Base-by-base conservation (phyloP, 2,888 invertebrate species). In the Noctua janthe region DNA sequence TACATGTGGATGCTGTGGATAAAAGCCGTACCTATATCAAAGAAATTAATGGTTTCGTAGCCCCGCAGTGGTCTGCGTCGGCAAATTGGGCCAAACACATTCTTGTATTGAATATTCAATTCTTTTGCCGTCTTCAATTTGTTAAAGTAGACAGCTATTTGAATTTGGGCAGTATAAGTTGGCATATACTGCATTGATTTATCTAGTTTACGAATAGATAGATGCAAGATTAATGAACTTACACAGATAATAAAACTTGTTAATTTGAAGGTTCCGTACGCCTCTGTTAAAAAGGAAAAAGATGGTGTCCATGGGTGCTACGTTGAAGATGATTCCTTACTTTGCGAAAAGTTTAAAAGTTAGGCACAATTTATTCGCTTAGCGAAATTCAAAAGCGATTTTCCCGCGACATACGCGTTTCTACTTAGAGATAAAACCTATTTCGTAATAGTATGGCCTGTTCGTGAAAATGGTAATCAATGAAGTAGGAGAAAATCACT, bases 81-180 rank as follows among this genome's bases (percentile, higher is more conserved):
- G 59, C 80, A 80, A 86, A 82, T 80, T 87, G 77, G 78, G 76
- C 69, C 71, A 79, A 86, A 81, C 78, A 83, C 77, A 87, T 86
- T 83, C 83, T 82, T 85, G 81, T 87, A 81, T 81, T 87, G 84
- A 87, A 87, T 85, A 87, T 87, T 88, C 86, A 85, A 83, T 80
- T 78, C 75, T 84, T 73, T 78, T 71, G 62, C 74, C 74, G 74
- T 83, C 74, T 87, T 84, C 74, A 81, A 84, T 87, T 84, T 84
- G 84, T 66, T 29, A 67, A 74, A 73, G 76, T 73, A 71, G 62
- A 76, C 49, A 39, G 56, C 47, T n/a, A 72, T 67, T 78, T 78
- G 76, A 77, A 82, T 82, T 82, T 73, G 54, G 78, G 78, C 54
- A 70, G 72, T 62, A 78, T 85, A 62, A 74, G 17, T 81, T 71